A percentile compares a stretch with the other conserved stretches of the same genome.
These are phyloP conservation scores for Phalanger gymnotis DNA, from an alignment of 2,797 vertebrate genomes.

Conservation along the genomic window DNA sequence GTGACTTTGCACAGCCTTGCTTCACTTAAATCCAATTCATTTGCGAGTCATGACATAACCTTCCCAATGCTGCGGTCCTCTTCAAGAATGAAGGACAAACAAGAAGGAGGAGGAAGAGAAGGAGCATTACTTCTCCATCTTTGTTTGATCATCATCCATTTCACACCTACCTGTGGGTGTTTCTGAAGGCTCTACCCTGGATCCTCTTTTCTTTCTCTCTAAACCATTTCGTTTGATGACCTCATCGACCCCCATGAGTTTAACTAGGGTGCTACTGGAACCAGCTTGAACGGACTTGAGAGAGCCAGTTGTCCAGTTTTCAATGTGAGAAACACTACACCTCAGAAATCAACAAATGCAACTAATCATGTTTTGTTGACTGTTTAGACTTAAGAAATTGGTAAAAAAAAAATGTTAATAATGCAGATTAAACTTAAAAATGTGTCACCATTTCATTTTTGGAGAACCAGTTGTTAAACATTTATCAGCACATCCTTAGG, in stretches of 20 bases:
- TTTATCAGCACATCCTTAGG: neutral
- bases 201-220: neutral
- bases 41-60: neutral
- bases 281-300: neutral
- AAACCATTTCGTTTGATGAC: neutral
- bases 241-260: neutral
- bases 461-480: neutral
- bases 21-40: neutral
- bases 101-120: too few relatives aligned
- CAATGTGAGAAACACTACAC: neutral
- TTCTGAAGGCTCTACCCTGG: neutral
- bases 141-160: neutral
- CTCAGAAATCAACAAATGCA: neutral
- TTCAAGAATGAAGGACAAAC: neutral
- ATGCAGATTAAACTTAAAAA: neutral
- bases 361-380: neutral
- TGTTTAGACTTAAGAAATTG: neutral
- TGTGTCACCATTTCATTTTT: neutral
- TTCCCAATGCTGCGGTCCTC: neutral
- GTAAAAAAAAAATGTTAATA: neutral
- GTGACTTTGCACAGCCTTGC: neutral
- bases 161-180: neutral
- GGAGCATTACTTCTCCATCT: neutral
- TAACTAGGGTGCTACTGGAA: neutral
- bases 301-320: neutral